Evolutionary conservation across 2,888 invertebrate genomes (phyloP).

Genomic region (Hirtodrosophila cameraria): DNA sequence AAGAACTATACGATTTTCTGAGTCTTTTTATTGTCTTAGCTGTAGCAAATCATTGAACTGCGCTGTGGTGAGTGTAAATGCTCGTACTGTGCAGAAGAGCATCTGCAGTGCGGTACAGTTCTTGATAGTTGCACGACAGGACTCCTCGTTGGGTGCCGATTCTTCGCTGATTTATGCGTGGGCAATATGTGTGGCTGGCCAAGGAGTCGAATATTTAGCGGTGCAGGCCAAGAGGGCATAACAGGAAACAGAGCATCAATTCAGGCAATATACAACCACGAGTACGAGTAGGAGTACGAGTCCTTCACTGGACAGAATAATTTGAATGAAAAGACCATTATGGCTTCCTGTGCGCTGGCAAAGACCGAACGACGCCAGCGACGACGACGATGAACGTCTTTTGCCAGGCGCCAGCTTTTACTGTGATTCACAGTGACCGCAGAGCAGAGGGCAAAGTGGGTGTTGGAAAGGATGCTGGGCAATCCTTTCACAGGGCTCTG

Average conservation of each 20-base stretch:
- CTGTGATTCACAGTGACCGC: slow-evolving; percentile 75
- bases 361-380: slow-evolving; percentile 51
- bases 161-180: slow-evolving; percentile 60
- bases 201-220: slow-evolving; percentile 25
- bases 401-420: slow-evolving; percentile 67
- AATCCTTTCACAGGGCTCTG: slow-evolving; percentile 54
- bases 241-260: slow-evolving; percentile 75
- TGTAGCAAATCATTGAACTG: no score
- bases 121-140: no score
- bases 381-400: slow-evolving; percentile 58
- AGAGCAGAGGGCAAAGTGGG: slow-evolving; percentile 11
- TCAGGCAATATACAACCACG: slow-evolving; percentile 62
- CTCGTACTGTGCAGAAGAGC: slow-evolving; percentile 9
- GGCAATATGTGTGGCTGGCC: slow-evolving; percentile 57
- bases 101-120: slow-evolving; percentile 16
- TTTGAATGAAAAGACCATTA: slow-evolving; percentile 84
- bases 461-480: slow-evolving; percentile 25
- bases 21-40: no score
- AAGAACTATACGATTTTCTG: no score
- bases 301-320: slow-evolving; percentile 70
- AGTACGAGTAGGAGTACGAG: slow-evolving; percentile 26
- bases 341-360: slow-evolving; percentile 73
- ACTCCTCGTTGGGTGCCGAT: slow-evolving; percentile 5
- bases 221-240: slow-evolving; percentile 45
- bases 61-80: no score